Evolutionary conservation across 2,797 vertebrate species (phyloP).

Genomic region (Fistularia commersonii): DNA sequence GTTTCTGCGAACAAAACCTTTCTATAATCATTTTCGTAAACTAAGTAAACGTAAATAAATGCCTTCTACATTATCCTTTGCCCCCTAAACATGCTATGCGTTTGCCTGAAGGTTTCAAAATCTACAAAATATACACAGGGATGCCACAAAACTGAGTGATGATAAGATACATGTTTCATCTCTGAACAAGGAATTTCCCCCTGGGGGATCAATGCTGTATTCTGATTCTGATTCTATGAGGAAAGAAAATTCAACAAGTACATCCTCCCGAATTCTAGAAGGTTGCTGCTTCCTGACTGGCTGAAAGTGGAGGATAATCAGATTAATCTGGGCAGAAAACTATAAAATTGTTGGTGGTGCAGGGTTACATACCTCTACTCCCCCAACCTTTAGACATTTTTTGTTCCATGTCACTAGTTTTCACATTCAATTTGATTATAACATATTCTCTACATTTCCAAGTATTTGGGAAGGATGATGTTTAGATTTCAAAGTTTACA

Average conservation of each 20-base stretch:
- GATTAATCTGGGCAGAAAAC: no score
- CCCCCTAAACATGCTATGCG: constrained; percentile 27
- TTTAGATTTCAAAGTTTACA: no score
- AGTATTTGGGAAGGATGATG: constrained; percentile 9
- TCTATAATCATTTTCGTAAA: constrained; percentile 54
- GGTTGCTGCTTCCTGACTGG: no score
- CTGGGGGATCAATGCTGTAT: no score
- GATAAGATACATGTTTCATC: constrained; percentile 49
- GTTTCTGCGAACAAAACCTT: constrained; percentile 50
- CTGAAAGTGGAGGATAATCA: no score
- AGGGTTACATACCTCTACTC: no score
- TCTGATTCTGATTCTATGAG: no score
- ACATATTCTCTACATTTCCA: constrained; percentile 18
- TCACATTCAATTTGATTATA: not conserved
- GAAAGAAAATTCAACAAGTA: no score
- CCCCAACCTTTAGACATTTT: no score
- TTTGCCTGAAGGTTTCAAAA: constrained; percentile 43
- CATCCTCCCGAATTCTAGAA: no score
- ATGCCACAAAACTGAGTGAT: constrained; percentile 2
- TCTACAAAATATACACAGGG: constrained; percentile 28
- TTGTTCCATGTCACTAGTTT: no score
- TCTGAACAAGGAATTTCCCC: no score
- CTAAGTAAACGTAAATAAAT: constrained; percentile 59
- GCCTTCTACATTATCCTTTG: constrained; percentile 29
- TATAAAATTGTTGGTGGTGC: constrained; percentile 28